Conservation (phyloP, 2,888 invertebrate genomes). For the Ametastegia equiseti region DNA sequence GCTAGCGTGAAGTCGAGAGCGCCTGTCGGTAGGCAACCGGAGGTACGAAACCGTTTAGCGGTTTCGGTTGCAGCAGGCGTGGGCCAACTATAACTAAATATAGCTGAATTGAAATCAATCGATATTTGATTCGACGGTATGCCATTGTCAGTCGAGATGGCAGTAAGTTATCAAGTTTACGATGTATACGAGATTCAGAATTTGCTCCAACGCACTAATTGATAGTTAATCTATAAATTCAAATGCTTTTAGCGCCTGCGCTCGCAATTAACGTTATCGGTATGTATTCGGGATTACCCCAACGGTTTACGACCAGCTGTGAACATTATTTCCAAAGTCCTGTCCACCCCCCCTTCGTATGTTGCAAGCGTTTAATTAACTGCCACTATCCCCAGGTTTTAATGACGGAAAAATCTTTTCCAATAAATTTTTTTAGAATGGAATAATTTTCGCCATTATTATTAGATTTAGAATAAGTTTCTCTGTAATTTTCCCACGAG, state of each 20-base stretch:
- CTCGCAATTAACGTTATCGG: constrained; percentile 37
- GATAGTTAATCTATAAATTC: constrained; percentile 26
- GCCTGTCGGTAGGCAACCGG: constrained; percentile 8
- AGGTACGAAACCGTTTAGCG: not conserved
- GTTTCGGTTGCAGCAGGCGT: not conserved
- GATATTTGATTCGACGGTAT: not conserved
- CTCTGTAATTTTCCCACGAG: no score
- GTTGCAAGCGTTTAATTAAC: constrained; percentile 32
- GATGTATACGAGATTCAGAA: not conserved
- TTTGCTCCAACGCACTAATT: not conserved
- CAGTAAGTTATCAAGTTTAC: not conserved
- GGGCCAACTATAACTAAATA: not conserved
- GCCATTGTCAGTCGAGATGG: not conserved
- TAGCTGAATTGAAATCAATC: not conserved
- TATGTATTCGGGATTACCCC: constrained; percentile 19
- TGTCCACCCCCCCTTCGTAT: not conserved
- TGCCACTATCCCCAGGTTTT: not conserved
- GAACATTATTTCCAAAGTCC: not conserved
- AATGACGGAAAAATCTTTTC: no score
- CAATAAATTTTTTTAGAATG: no score
- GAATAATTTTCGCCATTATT: no score
- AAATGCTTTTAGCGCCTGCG: constrained; percentile 20
- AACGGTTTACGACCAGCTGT: constrained; percentile 19
- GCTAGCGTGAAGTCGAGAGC: not conserved
- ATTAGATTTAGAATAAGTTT: no score